Percentiles rank a stretch among this genome's conserved stretches.
Evolutionary conservation across 2,113 vertebrate genomes (phyloP).

Genomic region (Semnornis frantzii): DNA sequence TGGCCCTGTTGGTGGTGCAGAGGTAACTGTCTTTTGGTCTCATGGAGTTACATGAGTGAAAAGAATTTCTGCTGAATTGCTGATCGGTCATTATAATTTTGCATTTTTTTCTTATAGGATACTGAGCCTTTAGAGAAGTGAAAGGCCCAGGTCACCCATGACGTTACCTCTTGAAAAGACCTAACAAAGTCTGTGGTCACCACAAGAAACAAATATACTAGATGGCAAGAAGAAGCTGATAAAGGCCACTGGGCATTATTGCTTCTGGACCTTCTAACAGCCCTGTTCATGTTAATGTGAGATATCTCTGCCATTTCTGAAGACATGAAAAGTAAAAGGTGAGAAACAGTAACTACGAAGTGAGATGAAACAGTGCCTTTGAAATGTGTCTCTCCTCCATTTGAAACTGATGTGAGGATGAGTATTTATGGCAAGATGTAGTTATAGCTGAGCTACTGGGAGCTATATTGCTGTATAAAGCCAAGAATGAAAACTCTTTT

Average conservation of each 20-base stretch:
- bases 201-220: fast-evolving
- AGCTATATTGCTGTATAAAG: too few species aligned
- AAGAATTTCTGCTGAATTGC: neutral
- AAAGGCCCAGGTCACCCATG: neutral
- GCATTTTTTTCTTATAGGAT: neutral
- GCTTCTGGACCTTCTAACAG: neutral
- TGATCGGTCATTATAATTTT: neutral
- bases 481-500: neutral
- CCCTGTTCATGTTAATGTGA: neutral
- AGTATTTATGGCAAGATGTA: neutral
- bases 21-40: neutral
- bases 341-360: neutral
- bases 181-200: neutral
- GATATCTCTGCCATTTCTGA: neutral
- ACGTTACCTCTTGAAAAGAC: neutral
- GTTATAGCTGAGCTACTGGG: too few species aligned
- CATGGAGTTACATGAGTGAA: neutral
- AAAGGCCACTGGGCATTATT: neutral
- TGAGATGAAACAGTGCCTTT: neutral
- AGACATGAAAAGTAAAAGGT: neutral
- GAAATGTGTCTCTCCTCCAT: neutral
- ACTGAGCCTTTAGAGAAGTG: neutral
- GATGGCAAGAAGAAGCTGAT: neutral
- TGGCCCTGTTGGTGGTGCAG: neutral
- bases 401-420: fast-evolving